A percentile compares a stretch with the other conserved stretches of the same genome.
phyloP scores from a whole-genome alignment of 2,888 invertebrate species.

The Diploptera punctata region DNA sequence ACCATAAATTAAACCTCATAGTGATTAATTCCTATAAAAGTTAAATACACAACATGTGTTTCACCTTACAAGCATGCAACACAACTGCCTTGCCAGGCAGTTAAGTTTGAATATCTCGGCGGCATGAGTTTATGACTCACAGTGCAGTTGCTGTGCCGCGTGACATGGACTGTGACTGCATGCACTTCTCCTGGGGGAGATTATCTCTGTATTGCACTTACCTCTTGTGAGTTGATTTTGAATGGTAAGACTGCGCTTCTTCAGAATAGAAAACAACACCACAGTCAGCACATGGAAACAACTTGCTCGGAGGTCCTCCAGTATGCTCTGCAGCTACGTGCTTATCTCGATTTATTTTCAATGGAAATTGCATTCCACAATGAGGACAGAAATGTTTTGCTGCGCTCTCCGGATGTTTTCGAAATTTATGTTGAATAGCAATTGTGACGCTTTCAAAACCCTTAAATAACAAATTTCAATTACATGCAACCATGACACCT shows the following conservation, averaged over 20 bases:
- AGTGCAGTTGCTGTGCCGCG: no score
- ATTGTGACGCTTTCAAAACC: slow-evolving; percentile 50
- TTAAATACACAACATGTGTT: no score
- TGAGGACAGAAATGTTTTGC: slow-evolving; percentile 69
- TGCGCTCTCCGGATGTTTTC: slow-evolving; percentile 67
- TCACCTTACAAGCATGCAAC: no score
- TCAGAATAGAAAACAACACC: slow-evolving; percentile 62
- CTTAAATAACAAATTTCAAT: slow-evolving; percentile 30
- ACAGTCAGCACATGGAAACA: slow-evolving; percentile 61
- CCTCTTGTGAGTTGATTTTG: slow-evolving; percentile 58
- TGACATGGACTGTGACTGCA: no score
- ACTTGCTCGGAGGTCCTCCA: slow-evolving; percentile 46
- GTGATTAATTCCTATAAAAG: no score
- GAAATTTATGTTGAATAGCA: slow-evolving; percentile 72
- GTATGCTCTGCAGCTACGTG: slow-evolving; percentile 60
- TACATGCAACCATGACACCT: no score
- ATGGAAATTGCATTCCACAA: slow-evolving; percentile 72
- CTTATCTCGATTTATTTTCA: slow-evolving; percentile 65
- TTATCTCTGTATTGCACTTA: no score
- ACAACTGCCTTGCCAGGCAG: no score
- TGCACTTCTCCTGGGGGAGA: no score
- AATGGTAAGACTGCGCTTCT: slow-evolving; percentile 66
- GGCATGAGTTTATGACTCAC: no score
- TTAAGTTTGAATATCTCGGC: no score
- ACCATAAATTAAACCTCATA: no score